Base-by-base conservation (phyloP, 2,888 invertebrate genomes). In the Aphrophora alni region DNA sequence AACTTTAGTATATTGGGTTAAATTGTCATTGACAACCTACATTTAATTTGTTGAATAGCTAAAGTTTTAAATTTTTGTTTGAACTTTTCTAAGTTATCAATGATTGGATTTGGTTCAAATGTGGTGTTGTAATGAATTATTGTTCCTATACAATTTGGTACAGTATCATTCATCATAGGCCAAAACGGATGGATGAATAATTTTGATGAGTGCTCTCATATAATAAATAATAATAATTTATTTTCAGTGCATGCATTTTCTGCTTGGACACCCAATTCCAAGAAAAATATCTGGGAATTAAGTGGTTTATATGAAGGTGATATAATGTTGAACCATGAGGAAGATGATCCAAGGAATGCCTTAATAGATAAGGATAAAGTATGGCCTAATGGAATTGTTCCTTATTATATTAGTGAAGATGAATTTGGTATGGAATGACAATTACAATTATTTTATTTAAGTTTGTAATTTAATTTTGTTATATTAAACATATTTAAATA, bases 231-330 rank as follows among this genome's bases (percentile, higher is more conserved):
- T 5, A 33, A 8, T 33, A 33, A 33, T 33, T 33, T 59, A 2
- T 59, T 80, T 82, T 14, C 80, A 84, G 85, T 82, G 7, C 78
- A 77, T 25, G 80, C 87, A 44, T 87, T 90, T 80, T 87, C 88
- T 73, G 86, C 86, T 75, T 91, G 91, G 91, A 88, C 86, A 14
- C 87, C 88, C 7, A 85, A 88, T 25, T 88, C 89, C 78, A 88
- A 87, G 12, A 87, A 87, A 75, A 90, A 91, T 83, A 86, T 90
- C 24, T 91, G 91, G 91, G 91, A 91, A 84, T 87, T 89, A 69
- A 89, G 90, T 84, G 91, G 90, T 4, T 87, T 90, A 59, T 90
- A 90, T 85, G 91, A 92, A 86, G 92, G 92, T 76, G 92, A 92
- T 85, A 92, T 92, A 77, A 90, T 91, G 90, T 81, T 89, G 27